Evolutionary conservation across 2,113 vertebrate species (phyloP).

Genomic region (Bucco capensis): DNA sequence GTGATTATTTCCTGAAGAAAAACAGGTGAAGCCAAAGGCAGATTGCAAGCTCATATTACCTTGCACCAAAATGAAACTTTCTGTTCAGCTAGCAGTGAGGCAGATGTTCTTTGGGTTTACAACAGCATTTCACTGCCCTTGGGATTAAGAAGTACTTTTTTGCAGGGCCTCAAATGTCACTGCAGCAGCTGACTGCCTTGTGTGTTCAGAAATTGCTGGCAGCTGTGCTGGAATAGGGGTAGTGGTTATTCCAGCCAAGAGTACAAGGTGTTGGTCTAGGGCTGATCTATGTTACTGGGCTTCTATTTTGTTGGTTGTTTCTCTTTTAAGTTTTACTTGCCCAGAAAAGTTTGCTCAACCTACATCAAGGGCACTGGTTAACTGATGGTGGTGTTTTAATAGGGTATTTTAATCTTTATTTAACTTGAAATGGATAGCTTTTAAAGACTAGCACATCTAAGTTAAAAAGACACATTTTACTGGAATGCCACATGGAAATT

Average conservation of each 20-base stretch:
- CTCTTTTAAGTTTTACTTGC: not conserved
- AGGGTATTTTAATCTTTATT: not conserved
- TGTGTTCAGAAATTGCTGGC: not conserved
- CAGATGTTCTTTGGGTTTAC: slow-evolving; percentile 49
- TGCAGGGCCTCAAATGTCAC: not conserved
- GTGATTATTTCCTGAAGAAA: slow-evolving; percentile 34
- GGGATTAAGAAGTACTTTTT: slow-evolving; percentile 18
- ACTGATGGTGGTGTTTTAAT: not conserved
- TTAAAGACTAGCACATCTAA: not conserved
- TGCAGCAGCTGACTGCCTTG: not conserved
- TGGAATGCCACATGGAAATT: not conserved
- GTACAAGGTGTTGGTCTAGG: not conserved
- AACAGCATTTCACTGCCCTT: not conserved
- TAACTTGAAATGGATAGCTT: not conserved
- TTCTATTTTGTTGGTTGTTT: not conserved
- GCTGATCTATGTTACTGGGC: not conserved
- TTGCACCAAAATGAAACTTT: slow-evolving; percentile 16
- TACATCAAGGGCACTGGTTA: not conserved
- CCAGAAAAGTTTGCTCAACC: not conserved
- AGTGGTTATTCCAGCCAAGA: not conserved
- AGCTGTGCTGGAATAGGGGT: not conserved
- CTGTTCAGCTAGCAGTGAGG: slow-evolving; percentile 4
- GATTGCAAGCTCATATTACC: not conserved
- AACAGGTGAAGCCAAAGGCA: slow-evolving; percentile 40
- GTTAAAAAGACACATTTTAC: not conserved